Conservation (phyloP, 2,113 vertebrate species). For the Halcyon malimbica region DNA sequence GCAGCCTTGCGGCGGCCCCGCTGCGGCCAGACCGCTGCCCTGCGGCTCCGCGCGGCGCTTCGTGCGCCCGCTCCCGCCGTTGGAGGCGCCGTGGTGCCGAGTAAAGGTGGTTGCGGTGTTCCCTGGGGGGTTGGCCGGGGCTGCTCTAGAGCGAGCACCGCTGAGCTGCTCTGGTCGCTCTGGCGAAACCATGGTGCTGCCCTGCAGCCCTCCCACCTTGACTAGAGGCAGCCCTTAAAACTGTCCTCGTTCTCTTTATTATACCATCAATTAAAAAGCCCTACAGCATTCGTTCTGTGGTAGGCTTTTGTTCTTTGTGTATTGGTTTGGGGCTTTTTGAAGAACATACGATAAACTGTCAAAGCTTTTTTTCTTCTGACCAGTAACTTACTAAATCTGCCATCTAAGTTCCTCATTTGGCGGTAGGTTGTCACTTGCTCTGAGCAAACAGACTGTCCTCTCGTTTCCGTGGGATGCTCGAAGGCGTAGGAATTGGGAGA, state of each 20-base stretch:
- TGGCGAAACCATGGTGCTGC: fast-evolving
- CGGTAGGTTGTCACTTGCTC: too few species aligned
- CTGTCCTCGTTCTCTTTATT: not conserved
- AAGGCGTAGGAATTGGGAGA: not conserved
- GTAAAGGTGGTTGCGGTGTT: not conserved
- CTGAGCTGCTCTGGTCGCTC: fast-evolving
- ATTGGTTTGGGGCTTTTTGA: not conserved
- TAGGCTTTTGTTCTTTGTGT: too few species aligned
- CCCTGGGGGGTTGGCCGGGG: too few species aligned
- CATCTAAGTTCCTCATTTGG: too few species aligned
- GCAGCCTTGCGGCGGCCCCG: too few species aligned
- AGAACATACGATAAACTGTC: fast-evolving
- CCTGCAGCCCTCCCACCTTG: not conserved
- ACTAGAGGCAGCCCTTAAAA: not conserved
- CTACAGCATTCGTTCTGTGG: not conserved
- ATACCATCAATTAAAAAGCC: not conserved
- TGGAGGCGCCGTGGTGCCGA: not conserved
- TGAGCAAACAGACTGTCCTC: not conserved
- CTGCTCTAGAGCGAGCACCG: fast-evolving
- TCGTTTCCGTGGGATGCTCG: fast-evolving
- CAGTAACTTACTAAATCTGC: too few species aligned
- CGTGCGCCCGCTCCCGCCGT: too few species aligned
- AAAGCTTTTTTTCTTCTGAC: too few species aligned
- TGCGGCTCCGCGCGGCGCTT: too few species aligned
- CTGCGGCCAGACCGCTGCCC: too few species aligned